A percentile compares a stretch with the other conserved stretches of the same genome.
Evolutionary conservation across 2,888 invertebrate species (phyloP).

Genomic region (Parapristionchus giblindavisi): DNA sequence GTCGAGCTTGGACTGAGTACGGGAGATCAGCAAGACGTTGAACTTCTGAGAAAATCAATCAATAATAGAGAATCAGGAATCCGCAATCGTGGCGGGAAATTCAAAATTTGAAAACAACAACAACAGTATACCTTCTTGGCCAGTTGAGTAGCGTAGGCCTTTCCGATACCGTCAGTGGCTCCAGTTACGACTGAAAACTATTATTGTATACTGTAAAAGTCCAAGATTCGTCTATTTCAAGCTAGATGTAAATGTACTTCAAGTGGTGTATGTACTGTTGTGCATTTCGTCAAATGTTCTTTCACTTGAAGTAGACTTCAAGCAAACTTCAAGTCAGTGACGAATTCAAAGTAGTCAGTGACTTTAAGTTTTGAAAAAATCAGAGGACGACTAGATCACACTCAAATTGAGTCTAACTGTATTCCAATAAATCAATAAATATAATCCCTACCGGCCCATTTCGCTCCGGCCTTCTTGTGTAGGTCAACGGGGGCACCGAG

Average conservation of each 20-base stretch:
- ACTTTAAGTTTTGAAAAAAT: too few relatives aligned
- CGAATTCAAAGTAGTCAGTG: too few relatives aligned
- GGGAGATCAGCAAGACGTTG: conserved; percentile 65
- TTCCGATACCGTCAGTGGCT: conserved; percentile 69
- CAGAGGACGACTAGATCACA: too few relatives aligned
- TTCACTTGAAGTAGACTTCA: too few relatives aligned
- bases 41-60: conserved; percentile 43
- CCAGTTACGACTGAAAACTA: conserved; percentile 66
- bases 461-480: conserved; percentile 61
- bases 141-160: conserved; percentile 67
- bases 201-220: neutral
- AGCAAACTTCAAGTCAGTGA: too few relatives aligned
- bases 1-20: conserved; percentile 64
- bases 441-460: conserved; percentile 61
- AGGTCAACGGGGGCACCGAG: conserved; percentile 57
- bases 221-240: too few relatives aligned
- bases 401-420: neutral
- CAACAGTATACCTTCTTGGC: conserved; percentile 48
- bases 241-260: too few relatives aligned
- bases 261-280: too few relatives aligned
- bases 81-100: too few relatives aligned
- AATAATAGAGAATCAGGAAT: neutral
- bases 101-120: neutral
- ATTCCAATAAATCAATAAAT: neutral
- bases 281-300: too few relatives aligned